Percentiles rank a stretch among this genome's conserved stretches.
These are phyloP conservation scores for Lepidotrigona ventralis DNA, from an alignment of 1,140 invertebrate species.

Conservation along the genomic window DNA sequence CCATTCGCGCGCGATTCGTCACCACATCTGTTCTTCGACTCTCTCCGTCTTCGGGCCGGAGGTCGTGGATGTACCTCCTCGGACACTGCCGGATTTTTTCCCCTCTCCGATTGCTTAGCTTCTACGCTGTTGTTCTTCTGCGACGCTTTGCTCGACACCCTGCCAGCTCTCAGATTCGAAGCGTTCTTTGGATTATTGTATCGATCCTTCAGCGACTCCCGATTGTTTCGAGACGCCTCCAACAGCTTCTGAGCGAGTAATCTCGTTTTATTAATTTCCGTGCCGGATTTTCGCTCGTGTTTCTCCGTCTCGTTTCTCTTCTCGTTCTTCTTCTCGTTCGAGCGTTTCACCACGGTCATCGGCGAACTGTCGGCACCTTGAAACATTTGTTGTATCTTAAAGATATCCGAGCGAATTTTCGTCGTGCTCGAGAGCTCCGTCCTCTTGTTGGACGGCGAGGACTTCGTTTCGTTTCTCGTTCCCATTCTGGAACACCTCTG, in stretches of 20 bases:
- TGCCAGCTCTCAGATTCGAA: conserved; percentile 17
- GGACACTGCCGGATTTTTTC: conserved; percentile 22
- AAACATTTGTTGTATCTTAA: conserved; percentile 68
- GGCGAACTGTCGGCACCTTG: conserved; percentile 48
- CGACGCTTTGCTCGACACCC: conserved; percentile 20
- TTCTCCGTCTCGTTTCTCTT: conserved; percentile 38
- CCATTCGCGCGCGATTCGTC: not conserved
- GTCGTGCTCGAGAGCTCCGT: conserved; percentile 51
- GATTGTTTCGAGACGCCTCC: conserved; percentile 56
- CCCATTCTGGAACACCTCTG: conserved; percentile 49
- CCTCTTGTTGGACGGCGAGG: conserved; percentile 25
- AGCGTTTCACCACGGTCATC: not conserved
- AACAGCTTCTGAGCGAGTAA: conserved; percentile 64
- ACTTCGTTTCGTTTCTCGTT: conserved; percentile 26
- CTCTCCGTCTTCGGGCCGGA: conserved; percentile 46
- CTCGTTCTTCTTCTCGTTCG: conserved; percentile 35
- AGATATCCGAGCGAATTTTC: conserved; percentile 68
- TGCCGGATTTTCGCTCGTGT: conserved; percentile 40
- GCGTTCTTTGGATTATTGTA: conserved; percentile 50
- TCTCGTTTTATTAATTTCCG: conserved; percentile 59
- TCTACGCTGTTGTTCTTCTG: conserved; percentile 7
- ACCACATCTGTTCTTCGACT: conserved; percentile 37
- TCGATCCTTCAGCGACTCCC: conserved; percentile 56
- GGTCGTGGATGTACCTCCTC: conserved; percentile 47
- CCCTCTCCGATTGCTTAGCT: conserved; percentile 23